Percentiles rank a stretch among this genome's conserved stretches.
Conservation (phyloP, 2,888 invertebrate genomes). For the Epirrhoe alternata region DNA sequence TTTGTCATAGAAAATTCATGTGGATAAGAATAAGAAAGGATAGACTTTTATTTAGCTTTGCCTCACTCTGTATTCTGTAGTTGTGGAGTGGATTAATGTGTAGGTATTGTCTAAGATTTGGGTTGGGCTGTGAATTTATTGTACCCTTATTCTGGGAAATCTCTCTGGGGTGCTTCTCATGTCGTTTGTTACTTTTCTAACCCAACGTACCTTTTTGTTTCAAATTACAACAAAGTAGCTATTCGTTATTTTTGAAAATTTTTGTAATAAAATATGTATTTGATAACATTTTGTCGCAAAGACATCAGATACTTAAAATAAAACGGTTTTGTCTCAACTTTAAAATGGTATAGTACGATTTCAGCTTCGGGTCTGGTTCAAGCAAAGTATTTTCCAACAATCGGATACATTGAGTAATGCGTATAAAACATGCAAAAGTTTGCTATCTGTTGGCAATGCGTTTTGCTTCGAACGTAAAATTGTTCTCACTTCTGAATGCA, state of each 20-base stretch:
- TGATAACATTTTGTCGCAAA: no score
- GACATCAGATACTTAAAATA: no score
- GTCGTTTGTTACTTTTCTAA: not conserved
- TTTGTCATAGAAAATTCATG: slow-evolving; percentile 64
- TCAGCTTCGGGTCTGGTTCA: no score
- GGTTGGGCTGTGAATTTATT: slow-evolving; percentile 54
- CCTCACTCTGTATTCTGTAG: slow-evolving; percentile 8
- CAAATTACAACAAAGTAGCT: no score
- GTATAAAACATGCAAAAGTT: no score
- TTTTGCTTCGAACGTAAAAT: not conserved
- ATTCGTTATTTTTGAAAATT: no score
- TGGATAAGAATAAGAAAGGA: slow-evolving; percentile 66
- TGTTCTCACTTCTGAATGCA: slow-evolving; percentile 6
- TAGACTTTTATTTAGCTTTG: slow-evolving; percentile 60
- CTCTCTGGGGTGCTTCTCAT: not conserved
- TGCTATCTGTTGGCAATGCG: not conserved
- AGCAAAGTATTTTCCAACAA: no score
- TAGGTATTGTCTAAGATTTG: slow-evolving; percentile 29
- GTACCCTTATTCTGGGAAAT: slow-evolving; percentile 41
- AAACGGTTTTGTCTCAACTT: no score
- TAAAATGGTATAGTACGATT: no score
- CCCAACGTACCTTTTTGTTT: not conserved
- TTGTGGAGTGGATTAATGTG: not conserved
- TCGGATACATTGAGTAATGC: no score
- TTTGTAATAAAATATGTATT: no score